phyloP scores from a whole-genome alignment of 2,888 invertebrate genomes.

The Hymenopus coronatus region DNA sequence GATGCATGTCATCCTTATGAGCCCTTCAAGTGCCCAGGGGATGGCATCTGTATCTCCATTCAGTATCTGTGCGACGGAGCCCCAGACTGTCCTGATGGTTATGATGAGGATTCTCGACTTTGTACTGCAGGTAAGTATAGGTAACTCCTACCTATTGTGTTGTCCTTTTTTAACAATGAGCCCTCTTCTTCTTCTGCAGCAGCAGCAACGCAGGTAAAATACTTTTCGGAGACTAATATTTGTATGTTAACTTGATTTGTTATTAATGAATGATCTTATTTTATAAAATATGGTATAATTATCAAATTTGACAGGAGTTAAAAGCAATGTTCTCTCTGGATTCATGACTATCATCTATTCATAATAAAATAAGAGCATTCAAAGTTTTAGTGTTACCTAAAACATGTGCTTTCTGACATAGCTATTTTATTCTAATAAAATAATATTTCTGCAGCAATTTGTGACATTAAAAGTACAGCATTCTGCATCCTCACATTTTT shows the following conservation, averaged over 20 bases:
- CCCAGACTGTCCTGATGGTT: constrained; percentile 91
- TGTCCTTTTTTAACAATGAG: neutral
- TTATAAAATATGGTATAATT: too few species aligned
- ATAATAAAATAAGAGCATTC: neutral
- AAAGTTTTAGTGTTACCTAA: neutral
- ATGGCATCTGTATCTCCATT: constrained; percentile 92
- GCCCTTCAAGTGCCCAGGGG: constrained; percentile 94
- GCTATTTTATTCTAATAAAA: neutral
- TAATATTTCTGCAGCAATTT: too few species aligned
- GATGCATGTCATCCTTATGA: constrained; percentile 89
- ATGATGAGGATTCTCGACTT: constrained; percentile 90
- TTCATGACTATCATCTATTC: too few species aligned
- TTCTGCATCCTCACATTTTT: too few species aligned
- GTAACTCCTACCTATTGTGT: neutral
- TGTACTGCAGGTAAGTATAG: constrained; percentile 82
- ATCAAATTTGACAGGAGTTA: too few species aligned
- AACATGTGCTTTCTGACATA: neutral
- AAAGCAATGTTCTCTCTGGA: too few species aligned
- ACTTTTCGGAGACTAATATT: too few species aligned
- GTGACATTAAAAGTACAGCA: too few species aligned
- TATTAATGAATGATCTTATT: too few species aligned
- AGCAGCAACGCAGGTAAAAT: neutral
- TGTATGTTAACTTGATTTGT: too few species aligned
- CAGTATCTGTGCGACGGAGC: constrained; percentile 94
- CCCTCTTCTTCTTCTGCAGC: neutral